Evolutionary conservation across 2,888 invertebrate species (phyloP), one percentile per base, ranked within the genome.

Genomic region (Acleris cristana): DNA sequence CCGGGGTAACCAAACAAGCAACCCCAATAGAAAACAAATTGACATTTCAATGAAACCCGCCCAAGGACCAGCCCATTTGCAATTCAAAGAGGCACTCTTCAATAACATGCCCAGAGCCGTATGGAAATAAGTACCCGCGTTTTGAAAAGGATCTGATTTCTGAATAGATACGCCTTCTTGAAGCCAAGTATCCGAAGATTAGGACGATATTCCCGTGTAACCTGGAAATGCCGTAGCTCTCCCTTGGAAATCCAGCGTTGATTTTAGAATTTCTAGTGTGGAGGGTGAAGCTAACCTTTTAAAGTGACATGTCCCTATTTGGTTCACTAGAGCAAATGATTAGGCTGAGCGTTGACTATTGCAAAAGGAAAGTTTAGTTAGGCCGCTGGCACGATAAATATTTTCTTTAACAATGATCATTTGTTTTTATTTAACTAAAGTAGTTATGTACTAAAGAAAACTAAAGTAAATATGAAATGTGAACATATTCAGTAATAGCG

Each of bases 1-100:
- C 75, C 76, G 77, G 75, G 75, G 79, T 80, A 80, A 79, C 82
- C 83, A 79, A 82, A 84, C 81, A 80, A 73, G 75, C 74, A 77
- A 85, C 86, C 88, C 88, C 88, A 85, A 90, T 89, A 88, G 90
- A 90, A 90, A 92, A 92, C 90, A 91, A 92, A 92, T 92, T 91
- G 92, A 90, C 92, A 86, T 90, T 89, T 92, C 88, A 89, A 92
- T 91, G 81, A 88, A 76, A 80, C 81, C 81, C 83, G 83, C 83
- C 85, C 83, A 81, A 83, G 84, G 88, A 84, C 85, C 80, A 71
- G 74, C 80, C 77, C 82, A 92, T 92, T 92, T 91, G 90, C 92
- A 92, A 92, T 90, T 92, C 91, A 92, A 92, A 90, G 88, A 81
- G 79, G 81, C 81, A 85, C 83, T 89, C 84, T 80, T 87, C 91